Percentiles rank a stretch among this genome's conserved stretches.
These are phyloP conservation scores for Drosophila repleta DNA, from an alignment of 1,140 invertebrate species.

Conservation along the genomic window DNA sequence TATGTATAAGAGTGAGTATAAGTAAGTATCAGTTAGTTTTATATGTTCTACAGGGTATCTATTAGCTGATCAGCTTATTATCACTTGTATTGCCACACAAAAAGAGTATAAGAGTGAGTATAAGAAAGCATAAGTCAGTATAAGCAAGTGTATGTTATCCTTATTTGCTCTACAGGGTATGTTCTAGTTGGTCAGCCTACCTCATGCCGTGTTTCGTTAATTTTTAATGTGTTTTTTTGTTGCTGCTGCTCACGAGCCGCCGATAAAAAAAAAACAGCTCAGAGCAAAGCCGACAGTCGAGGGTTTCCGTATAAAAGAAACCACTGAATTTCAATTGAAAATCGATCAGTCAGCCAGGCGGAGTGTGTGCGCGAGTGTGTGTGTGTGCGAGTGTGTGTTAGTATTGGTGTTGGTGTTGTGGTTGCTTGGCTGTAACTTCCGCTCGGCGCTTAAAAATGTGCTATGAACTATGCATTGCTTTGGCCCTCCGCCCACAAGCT, in stretches of 20 bases:
- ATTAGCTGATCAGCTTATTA: not conserved
- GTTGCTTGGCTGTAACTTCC: conserved; percentile 57
- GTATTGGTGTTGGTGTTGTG: conserved; percentile 23
- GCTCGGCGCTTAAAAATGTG: conserved; percentile 57
- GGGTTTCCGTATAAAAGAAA: conserved; percentile 50
- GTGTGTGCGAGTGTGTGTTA: conserved; percentile 10
- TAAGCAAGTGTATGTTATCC: too few species aligned
- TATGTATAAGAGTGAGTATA: too few species aligned
- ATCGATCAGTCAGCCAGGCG: conserved; percentile 59
- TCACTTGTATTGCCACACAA: too few species aligned
- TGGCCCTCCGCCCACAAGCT: not conserved
- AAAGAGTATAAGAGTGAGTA: too few species aligned
- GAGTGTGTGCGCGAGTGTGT: not conserved
- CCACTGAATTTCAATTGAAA: conserved; percentile 78
- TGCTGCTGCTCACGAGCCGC: not conserved
- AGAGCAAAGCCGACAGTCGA: conserved; percentile 29
- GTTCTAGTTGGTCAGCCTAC: not conserved
- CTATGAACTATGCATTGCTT: conserved; percentile 58
- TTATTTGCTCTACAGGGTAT: not conserved
- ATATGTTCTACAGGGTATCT: not conserved
- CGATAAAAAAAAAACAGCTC: conserved; percentile 10
- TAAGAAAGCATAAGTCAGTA: too few species aligned
- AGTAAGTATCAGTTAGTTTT: too few species aligned
- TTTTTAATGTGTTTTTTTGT: not conserved
- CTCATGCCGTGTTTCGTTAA: conserved; percentile 8